Conservation (phyloP, 2,888 invertebrate genomes). For the Chydorus sphaericus region DNA sequence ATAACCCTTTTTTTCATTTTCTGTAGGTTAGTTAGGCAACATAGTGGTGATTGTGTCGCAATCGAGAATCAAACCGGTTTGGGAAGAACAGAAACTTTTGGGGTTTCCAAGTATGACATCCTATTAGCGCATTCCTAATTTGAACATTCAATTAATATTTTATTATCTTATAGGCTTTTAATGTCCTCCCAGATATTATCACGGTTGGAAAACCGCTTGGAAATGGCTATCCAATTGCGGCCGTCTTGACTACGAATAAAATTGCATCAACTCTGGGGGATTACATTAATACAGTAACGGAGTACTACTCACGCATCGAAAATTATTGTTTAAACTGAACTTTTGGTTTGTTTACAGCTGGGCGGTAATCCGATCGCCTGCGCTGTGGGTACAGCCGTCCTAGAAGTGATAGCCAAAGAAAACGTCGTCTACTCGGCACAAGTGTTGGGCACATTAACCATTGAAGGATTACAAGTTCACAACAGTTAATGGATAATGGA, state of each 20-base stretch:
- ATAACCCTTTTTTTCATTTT: no score
- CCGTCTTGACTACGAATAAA: slow-evolving; percentile 39
- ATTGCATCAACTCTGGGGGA: slow-evolving; percentile 33
- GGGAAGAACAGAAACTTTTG: slow-evolving; percentile 40
- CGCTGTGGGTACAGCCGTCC: slow-evolving; percentile 38
- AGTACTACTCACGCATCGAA: not conserved
- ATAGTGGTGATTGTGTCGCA: slow-evolving; percentile 40
- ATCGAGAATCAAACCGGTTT: slow-evolving; percentile 45
- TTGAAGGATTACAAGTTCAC: slow-evolving; percentile 31
- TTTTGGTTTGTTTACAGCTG: slow-evolving; percentile 25
- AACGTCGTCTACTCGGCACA: slow-evolving; percentile 31
- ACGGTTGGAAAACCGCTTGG: slow-evolving; percentile 28
- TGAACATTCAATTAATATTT: not conserved
- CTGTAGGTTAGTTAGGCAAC: slow-evolving; percentile 32
- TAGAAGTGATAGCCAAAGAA: slow-evolving; percentile 36
- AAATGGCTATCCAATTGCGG: slow-evolving; percentile 42
- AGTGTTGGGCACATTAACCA: slow-evolving; percentile 35
- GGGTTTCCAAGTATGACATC: slow-evolving; percentile 33
- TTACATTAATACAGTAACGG: slow-evolving; percentile 38
- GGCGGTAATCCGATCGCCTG: slow-evolving; percentile 42
- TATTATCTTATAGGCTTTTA: slow-evolving; percentile 28
- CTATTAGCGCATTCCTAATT: not conserved
- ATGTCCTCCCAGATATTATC: slow-evolving; percentile 39
- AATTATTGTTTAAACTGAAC: no score
- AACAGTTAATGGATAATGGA: slow-evolving; percentile 25